Base-by-base conservation (phyloP, 1,140 invertebrate species). In the Drosophila grimshawi region DNA sequence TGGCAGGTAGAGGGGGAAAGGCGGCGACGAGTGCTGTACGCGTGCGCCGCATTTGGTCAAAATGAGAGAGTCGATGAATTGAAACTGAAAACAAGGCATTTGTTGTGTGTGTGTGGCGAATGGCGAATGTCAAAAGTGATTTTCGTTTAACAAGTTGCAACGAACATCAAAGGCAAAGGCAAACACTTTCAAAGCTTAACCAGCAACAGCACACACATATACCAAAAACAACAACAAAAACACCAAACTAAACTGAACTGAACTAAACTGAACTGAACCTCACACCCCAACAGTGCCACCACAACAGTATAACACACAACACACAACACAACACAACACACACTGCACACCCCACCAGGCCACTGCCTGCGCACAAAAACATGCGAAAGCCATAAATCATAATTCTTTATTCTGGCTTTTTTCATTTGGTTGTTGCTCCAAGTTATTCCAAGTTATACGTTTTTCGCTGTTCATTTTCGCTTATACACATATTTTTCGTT, bases 311-410 rank as follows among this genome's bases (percentile, higher is more conserved):
- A 19, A 6, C 39, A 43, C 11, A 59, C 29, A 29, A 1, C 11
- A 1, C 11, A 19, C 30, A 41, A 33, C 10, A 29, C 32, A 51
- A 33, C 27, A 27, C 5, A 49, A 2, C 60, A 27, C 33, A 35
- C 48, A 37, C 10, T 3, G 32, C 29, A 7, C 45, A 19, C 59
- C 57, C 29, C 45, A 51, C 19, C 11, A 43, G 35, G 37, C 30
- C 5, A 4, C 35, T 19, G 19, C 19, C 19, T 19, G 0, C 19
- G 19, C 52, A 75, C 41, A 76, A 72, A 69, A 80, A 81, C 80
- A 89, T 89, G 75, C 85, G 75, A 89, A 85, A 89, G 85, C 83
- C 80, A 89, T 89, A 89, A 89, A 89, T 89, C 83, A 88, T 88
- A 88, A 80, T 88, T 83, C 72, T 83, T 78, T 86, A 78, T 75